These are phyloP conservation scores for Pachymerium ferrugineum DNA, from an alignment of 2,888 invertebrate genomes.

Conservation along the genomic window DNA sequence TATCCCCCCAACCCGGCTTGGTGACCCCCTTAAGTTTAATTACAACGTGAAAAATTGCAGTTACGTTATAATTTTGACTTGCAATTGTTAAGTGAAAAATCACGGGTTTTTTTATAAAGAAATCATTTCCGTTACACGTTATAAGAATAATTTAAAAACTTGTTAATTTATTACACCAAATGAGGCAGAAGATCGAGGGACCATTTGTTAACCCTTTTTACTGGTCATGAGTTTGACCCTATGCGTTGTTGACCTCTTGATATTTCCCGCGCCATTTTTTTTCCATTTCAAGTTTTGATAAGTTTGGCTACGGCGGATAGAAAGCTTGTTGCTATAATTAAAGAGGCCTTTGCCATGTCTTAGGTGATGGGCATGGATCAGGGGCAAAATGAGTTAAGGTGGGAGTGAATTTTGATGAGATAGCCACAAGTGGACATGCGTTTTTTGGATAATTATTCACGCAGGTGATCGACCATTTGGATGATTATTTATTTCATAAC, in stretches of 20 bases:
- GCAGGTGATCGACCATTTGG: slow-evolving; percentile 1
- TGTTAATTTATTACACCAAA: slow-evolving; percentile 10
- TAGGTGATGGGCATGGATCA: slow-evolving; percentile 18
- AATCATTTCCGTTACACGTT: background rate
- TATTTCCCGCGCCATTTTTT: background rate
- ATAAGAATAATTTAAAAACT: background rate
- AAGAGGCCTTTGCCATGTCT: background rate
- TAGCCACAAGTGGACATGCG: background rate
- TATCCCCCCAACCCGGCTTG: background rate
- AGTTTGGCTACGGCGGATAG: slow-evolving; percentile 2
- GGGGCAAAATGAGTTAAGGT: slow-evolving; percentile 24
- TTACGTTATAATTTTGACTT: background rate
- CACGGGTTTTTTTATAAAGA: background rate
- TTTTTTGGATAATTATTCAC: background rate
- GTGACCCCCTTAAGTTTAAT: slow-evolving; percentile 22
- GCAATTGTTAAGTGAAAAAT: background rate
- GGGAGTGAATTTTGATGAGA: slow-evolving; percentile 27
- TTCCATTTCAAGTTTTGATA: background rate
- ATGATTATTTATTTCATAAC: slow-evolving; percentile 13
- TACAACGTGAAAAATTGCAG: slow-evolving; percentile 2
- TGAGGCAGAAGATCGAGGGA: slow-evolving; percentile 4
- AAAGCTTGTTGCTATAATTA: slow-evolving; percentile 1
- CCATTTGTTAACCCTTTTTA: slow-evolving; percentile 19
- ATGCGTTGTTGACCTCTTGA: background rate
- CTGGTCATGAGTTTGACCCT: slow-evolving; percentile 25